phyloP scores from a whole-genome alignment of 64 coral and sea anemone species.

The Porites lutea region DNA sequence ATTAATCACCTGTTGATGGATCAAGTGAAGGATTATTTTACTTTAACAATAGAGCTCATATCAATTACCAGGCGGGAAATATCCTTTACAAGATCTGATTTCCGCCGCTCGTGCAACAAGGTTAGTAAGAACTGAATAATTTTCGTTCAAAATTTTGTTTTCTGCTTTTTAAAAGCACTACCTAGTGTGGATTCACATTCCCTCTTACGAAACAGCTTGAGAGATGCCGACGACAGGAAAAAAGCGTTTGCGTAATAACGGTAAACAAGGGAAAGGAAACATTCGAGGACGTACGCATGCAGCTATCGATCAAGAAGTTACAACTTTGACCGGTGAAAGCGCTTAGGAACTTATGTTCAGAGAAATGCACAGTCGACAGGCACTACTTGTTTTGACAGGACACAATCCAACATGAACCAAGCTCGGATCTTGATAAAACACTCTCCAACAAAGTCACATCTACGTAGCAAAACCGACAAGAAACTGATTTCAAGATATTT shows the following conservation, averaged over 20 bases:
- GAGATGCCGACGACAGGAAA: neutral
- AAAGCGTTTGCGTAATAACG: neutral
- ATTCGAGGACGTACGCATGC: too few species aligned
- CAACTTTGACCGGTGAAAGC: too few species aligned
- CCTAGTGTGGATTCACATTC: neutral
- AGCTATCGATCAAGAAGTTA: too few species aligned
- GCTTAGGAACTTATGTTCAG: too few species aligned
- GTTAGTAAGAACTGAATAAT: conserved; percentile 1
- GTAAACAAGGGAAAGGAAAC: too few species aligned
- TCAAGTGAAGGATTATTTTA: neutral
- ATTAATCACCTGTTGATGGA: neutral
- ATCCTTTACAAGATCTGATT: neutral
- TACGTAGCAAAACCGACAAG: too few species aligned
- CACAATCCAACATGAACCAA: too few species aligned
- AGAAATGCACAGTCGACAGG: too few species aligned
- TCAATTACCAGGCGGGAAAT: neutral
- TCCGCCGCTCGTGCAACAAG: neutral
- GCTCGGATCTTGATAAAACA: too few species aligned
- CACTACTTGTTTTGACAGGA: too few species aligned
- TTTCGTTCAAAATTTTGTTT: neutral
- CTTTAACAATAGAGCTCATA: neutral
- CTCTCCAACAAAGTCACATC: too few species aligned
- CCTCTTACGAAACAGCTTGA: neutral
- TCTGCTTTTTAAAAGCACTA: neutral
- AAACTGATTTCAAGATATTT: too few species aligned